Conservation (phyloP, 2,888 invertebrate species). For the Pandemis cinnamomeana region DNA sequence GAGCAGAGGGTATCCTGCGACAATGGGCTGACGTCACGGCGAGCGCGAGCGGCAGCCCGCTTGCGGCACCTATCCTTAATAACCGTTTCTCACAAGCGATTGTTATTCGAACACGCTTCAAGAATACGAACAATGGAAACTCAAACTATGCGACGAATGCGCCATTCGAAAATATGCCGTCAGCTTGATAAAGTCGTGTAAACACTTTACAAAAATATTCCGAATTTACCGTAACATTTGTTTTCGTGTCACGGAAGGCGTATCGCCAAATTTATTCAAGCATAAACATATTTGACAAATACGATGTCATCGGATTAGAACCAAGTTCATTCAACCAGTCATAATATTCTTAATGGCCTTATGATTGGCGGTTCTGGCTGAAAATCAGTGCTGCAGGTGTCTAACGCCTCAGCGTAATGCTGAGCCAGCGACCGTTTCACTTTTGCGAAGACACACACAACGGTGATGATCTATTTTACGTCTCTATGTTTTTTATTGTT, state of each 20-base stretch:
- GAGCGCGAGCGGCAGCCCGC: constrained; percentile 4
- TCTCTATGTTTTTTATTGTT: no score
- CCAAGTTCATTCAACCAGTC: constrained; percentile 34
- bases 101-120: constrained; percentile 45
- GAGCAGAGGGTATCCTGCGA: constrained; percentile 33
- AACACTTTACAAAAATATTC: constrained; percentile 18
- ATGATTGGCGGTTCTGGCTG: no score
- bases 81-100: constrained; percentile 40
- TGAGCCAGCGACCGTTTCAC: no score
- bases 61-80: constrained; percentile 40
- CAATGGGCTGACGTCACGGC: constrained; percentile 41
- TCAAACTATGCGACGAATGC: constrained; percentile 34
- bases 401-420: no score
- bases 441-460: no score
- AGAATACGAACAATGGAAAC: constrained; percentile 51
- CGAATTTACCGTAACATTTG: constrained; percentile 18
- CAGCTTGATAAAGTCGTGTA: constrained; percentile 33
- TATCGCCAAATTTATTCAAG: constrained; percentile 12
- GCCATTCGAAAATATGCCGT: constrained; percentile 20
- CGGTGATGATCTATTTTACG: no score
- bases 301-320: constrained; percentile 15
- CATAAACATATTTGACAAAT: constrained; percentile 7
- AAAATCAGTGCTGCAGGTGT: no score
- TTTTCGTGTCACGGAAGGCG: constrained; percentile 22
- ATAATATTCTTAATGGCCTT: constrained; percentile 23